phyloP scores from a whole-genome alignment of 2,888 invertebrate genomes.

The Eupeodes luniger region DNA sequence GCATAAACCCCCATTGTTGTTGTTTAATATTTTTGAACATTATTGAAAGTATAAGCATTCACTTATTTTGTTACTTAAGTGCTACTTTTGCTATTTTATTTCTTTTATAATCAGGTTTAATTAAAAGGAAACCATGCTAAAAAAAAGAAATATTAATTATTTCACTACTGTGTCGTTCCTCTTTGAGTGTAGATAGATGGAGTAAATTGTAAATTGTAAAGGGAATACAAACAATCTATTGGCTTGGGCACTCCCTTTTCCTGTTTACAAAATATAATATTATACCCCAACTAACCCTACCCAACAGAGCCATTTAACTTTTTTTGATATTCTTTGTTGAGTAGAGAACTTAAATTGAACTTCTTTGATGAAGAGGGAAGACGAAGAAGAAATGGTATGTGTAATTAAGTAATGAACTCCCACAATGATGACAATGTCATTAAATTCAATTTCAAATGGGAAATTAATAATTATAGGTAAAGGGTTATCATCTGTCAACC shows the following conservation, averaged over 20 bases:
- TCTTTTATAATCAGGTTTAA: conserved; percentile 52
- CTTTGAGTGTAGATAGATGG: neutral
- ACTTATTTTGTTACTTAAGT: neutral
- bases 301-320: neutral
- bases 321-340: conserved; percentile 22
- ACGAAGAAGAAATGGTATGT: conserved; percentile 46
- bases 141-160: conserved; percentile 60
- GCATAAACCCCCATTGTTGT: neutral
- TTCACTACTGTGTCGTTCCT: conserved; percentile 8
- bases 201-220: neutral
- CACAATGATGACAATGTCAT: conserved; percentile 42
- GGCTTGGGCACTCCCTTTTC: conserved; percentile 13
- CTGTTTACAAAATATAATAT: neutral
- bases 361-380: neutral
- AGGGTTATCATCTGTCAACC: neutral
- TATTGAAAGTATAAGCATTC: neutral
- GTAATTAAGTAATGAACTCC: conserved; percentile 70
- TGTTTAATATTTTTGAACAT: neutral
- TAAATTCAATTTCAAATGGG: conserved; percentile 56
- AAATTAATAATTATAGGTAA: conserved; percentile 21
- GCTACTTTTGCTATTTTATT: neutral
- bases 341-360: conserved; percentile 31
- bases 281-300: neutral
- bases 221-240: neutral
- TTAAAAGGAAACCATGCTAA: conserved; percentile 52